Evolutionary conservation across 2,113 vertebrate genomes (phyloP), one percentile per base, ranked within the genome.

Genomic region (Burhinus bistriatus): DNA sequence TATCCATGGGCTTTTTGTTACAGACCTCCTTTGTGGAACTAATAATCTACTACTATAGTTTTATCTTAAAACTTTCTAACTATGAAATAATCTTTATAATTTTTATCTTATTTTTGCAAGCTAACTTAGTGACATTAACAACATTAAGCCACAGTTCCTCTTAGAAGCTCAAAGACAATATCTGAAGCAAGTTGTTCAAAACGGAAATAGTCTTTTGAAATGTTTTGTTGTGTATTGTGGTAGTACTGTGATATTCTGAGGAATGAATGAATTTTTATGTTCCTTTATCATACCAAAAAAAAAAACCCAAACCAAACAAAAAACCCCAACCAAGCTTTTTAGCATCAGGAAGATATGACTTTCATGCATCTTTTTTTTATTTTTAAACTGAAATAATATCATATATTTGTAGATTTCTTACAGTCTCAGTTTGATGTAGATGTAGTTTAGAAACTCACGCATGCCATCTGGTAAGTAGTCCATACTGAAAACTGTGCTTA

Each of bases 251-350:
- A 26, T 75, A 18, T 75, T 70, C 25, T 62, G 27, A 58, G 6
- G 3, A 49, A 38, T 12, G 9, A 71, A 44, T 62, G 2, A 55
- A 36, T 89, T 70, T 40, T 2, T 36, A 20, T 42, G 26, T 52
- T 83, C 19, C 2, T 68, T 21, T 42, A 49, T 40, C 6, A 47
- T 21, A 38, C 12, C 1, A 16, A 40, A 79, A 72, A 42, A 42
- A 58, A 62, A 17, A 18, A 3, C 23, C 14, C 36, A 27, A 64
- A 38, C 26, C 4, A 15, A 59, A 59, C 9, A 2, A 15, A 26
- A n/a, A 42, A 15, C 3, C 19, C 18, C 13, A 38, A 52, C 20
- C 0, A 0, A 30, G 15, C 19, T 52, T 76, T 38, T 54, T 54
- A 72, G 58, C 1, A 54, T 45, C 10, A 38, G 32, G 9, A 68